These are phyloP conservation scores for Allygus modestus DNA, from an alignment of 2,888 invertebrate species.

Conservation along the genomic window DNA sequence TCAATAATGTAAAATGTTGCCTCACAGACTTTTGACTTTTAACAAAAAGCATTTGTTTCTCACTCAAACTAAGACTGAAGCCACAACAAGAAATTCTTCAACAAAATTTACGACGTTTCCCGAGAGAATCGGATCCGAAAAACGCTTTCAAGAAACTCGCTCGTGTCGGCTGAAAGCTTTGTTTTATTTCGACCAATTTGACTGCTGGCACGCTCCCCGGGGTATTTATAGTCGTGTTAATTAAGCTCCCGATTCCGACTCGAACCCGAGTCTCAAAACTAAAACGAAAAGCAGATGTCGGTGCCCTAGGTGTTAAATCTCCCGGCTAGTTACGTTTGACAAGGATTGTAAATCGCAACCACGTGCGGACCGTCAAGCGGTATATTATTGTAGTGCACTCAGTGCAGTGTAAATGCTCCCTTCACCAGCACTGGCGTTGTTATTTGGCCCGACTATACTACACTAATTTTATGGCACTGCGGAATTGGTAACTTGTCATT, in stretches of 20 bases:
- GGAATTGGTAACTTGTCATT: conserved; percentile 20
- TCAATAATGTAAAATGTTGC: too few species aligned
- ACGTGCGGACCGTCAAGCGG: neutral
- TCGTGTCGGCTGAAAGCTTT: conserved; percentile 39
- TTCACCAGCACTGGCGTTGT: too few species aligned
- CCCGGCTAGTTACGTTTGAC: neutral
- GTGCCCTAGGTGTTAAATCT: conserved; percentile 44
- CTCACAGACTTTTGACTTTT: neutral
- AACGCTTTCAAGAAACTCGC: conserved; percentile 42
- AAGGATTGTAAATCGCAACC: neutral
- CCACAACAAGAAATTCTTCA: conserved; percentile 3
- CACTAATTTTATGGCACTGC: conserved; percentile 29
- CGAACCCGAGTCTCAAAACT: conserved; percentile 1
- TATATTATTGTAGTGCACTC: neutral
- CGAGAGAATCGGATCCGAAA: conserved; percentile 45
- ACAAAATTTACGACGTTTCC: conserved; percentile 29
- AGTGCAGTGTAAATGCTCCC: too few species aligned
- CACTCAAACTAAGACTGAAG: neutral
- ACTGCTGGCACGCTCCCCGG: conserved; percentile 52
- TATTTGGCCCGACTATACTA: conserved; percentile 11
- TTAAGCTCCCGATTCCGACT: conserved; percentile 42
- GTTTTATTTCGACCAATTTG: conserved; percentile 59
- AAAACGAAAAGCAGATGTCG: conserved; percentile 55
- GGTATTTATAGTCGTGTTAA: conserved; percentile 46
- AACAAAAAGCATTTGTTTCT: neutral